Base-by-base conservation (phyloP, 2,113 vertebrate species). In the Alethe diademata region DNA sequence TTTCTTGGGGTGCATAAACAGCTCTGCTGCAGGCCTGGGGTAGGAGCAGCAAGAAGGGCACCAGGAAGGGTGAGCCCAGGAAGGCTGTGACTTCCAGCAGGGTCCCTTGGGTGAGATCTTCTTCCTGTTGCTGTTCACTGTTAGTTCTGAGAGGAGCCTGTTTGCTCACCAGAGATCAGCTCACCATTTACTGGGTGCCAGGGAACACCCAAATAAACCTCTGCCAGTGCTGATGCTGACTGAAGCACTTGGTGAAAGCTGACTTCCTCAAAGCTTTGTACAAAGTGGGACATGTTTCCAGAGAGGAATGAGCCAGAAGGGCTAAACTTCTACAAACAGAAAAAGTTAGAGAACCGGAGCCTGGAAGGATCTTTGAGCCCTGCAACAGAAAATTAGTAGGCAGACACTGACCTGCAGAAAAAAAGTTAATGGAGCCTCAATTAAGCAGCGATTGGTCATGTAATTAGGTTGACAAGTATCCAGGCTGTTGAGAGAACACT, bases 41-140 rank as follows among this genome's bases (percentile, higher is more conserved):
- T 14, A 38, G 48, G 62, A 73, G 26, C 78, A 74, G 54, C 35
- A 73, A 83, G 66, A 83, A 88, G 25, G 42, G 10, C 38, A 26
- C 6, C 0, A 0, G 23, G 15, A 91, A 57, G 51, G 60, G 36
- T 0, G 0, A 73, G 33, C 31, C 45, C 29, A 33, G 38, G 38
- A 38, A 38, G 40, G 40, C 40, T 64, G 12, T 45, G 51, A 13
- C 19, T 82, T 60, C 58, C 47, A 65, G 50, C 25, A 38, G 43
- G 51, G 18, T 79, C 8, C 28, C 53, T 75, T 61, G 45, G 24
- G n/a, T 50, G 64, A 51, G 54, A 66, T 66, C 58, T 70, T 70
- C 74, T 85, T 90, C 48, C 33, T 82, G 8, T 51, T 64, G 31
- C 38, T 40, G 25, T 61, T 88, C 36, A 42, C 71, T 79, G 19